Conservation (phyloP, 2,797 vertebrate genomes). For the Lacerta bilineata region DNA sequence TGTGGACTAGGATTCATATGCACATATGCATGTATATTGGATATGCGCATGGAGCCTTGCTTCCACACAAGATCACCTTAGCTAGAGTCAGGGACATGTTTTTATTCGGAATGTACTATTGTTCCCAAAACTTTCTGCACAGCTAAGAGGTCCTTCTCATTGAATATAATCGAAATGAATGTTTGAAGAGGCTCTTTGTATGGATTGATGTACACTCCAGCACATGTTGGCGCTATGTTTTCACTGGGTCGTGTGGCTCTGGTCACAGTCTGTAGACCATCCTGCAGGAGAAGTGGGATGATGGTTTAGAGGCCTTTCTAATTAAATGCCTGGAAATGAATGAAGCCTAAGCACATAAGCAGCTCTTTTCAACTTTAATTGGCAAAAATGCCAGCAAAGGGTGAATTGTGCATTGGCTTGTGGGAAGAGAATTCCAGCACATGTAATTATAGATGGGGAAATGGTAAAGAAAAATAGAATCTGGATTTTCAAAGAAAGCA, state of each 20-base stretch:
- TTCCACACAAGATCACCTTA: neutral
- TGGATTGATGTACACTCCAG: neutral
- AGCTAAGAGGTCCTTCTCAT: neutral
- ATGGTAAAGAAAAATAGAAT: neutral
- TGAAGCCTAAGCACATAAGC: neutral
- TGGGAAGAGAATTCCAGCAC: neutral
- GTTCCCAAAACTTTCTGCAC: neutral
- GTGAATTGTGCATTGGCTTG: neutral
- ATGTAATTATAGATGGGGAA: conserved; percentile 12
- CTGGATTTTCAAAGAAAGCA: neutral
- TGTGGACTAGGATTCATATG: neutral
- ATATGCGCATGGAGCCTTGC: neutral
- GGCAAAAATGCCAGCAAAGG: neutral
- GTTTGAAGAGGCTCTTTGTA: neutral
- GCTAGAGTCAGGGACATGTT: neutral
- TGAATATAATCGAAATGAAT: neutral
- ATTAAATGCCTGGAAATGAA: conserved; percentile 22
- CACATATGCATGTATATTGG: neutral
- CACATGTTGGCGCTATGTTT: neutral
- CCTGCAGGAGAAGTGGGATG: neutral
- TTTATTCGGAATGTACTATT: neutral
- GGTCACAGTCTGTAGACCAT: neutral
- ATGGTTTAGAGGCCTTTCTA: conserved; percentile 9
- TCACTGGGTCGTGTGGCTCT: neutral
- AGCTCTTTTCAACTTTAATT: neutral